phyloP scores from a whole-genome alignment of 1,140 invertebrate species.

The Paraescarpia echinospica region DNA sequence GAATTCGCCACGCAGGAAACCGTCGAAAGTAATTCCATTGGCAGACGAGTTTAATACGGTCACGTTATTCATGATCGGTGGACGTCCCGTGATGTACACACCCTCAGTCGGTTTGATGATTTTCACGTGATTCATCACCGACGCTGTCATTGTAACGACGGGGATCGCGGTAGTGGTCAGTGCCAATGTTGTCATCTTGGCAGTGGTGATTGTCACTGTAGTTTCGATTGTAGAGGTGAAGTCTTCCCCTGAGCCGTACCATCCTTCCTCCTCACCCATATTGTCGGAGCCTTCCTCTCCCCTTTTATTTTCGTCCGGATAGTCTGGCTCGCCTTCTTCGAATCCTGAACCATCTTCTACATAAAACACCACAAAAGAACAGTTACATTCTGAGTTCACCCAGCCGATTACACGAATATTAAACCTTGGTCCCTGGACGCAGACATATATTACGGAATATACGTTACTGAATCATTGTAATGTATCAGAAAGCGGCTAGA shows the following conservation, averaged over 20 bases:
- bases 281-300: too few species aligned
- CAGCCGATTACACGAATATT: too few species aligned
- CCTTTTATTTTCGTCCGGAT: too few species aligned
- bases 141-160: background rate
- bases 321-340: background rate
- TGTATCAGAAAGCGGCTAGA: too few species aligned
- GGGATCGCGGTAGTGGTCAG: background rate
- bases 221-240: background rate
- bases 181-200: background rate
- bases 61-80: background rate
- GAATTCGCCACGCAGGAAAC: background rate
- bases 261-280: too few species aligned
- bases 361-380: too few species aligned
- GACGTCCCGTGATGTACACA: background rate
- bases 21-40: background rate
- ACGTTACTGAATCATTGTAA: too few species aligned
- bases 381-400: too few species aligned
- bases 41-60: background rate
- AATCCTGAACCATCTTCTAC: background rate
- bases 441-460: too few species aligned
- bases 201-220: too few species aligned
- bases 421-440: too few species aligned
- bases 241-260: too few species aligned
- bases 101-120: background rate
- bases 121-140: background rate